Evolutionary conservation across 2,797 vertebrate species (phyloP).

Genomic region (Erethizon dorsatum): DNA sequence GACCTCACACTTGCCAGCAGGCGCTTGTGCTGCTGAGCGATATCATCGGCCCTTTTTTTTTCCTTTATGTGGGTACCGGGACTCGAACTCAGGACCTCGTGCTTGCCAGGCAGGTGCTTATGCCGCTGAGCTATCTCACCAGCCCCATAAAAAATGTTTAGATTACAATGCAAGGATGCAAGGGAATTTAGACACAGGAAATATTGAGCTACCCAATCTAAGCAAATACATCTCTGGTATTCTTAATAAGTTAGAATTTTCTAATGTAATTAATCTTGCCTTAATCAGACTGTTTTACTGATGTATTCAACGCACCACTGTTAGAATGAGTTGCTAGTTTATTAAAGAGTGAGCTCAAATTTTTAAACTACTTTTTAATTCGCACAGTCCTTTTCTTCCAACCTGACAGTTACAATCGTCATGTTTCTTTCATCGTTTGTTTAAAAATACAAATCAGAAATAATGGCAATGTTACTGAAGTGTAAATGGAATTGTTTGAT

Average conservation of each 20-base stretch:
- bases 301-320: not conserved
- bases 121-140: no score
- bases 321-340: not conserved
- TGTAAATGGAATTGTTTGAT: constrained; percentile 73
- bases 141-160: not conserved
- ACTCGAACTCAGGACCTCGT: no score
- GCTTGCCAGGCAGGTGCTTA: no score
- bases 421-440: constrained; percentile 16
- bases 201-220: not conserved
- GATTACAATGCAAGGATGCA: not conserved
- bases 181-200: not conserved
- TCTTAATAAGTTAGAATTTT: constrained; percentile 3
- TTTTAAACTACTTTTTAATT: constrained; percentile 23
- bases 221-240: not conserved
- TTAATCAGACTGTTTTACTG: not conserved
- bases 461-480: constrained; percentile 20
- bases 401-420: not conserved
- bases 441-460: constrained; percentile 67
- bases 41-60: no score
- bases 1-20: no score
- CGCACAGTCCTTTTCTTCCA: not conserved
- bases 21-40: no score
- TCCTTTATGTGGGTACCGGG: no score
- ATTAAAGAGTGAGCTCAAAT: constrained; percentile 35
- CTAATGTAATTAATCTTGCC: not conserved